phyloP scores from a whole-genome alignment of 1,140 invertebrate species.

The honey bee (Apis mellifera) region Amel_HAv3.1 CM009931.2:11580001-11580500 shows the following conservation, averaged over 20 bases:
- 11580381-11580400: conserved; percentile 53
- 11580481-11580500: conserved; percentile 86
- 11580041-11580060: background rate
- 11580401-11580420: conserved; percentile 65
- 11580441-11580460: conserved; percentile 88
- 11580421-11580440: conserved; percentile 86
- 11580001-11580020: background rate
- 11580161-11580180: conserved; percentile 84
- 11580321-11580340: background rate
- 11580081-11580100: conserved; percentile 94
- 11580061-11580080: conserved; percentile 84
- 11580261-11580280: background rate
- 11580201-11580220: conserved; percentile 75
- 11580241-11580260: background rate
- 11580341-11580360: too few species aligned
- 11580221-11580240: background rate
- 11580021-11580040: background rate
- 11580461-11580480: conserved; percentile 87
- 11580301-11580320: too few species aligned
- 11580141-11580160: conserved; percentile 87
- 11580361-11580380: conserved; percentile 49
- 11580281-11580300: background rate
- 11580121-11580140: conserved; percentile 86
- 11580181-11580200: conserved; percentile 83
- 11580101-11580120: conserved; percentile 90